These are phyloP conservation scores for Manis javanica DNA, from an alignment of 2,797 vertebrate genomes.

Conservation along the genomic window DNA sequence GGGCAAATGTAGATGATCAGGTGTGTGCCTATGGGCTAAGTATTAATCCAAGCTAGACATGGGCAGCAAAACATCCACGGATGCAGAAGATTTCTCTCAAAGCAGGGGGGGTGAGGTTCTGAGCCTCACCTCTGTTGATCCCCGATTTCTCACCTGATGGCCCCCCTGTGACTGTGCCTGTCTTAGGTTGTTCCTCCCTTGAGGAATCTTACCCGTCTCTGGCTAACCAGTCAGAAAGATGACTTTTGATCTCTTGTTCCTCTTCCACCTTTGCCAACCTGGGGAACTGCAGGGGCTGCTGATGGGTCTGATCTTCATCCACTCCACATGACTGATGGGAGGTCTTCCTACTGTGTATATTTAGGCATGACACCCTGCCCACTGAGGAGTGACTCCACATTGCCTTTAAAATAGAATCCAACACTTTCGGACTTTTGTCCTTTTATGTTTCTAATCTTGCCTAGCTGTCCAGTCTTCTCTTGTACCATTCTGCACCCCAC, in stretches of 20 bases:
- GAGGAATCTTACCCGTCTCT: too few relatives aligned
- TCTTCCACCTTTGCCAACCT: background rate
- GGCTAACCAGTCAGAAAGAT: too few relatives aligned
- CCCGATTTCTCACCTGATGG: too few relatives aligned
- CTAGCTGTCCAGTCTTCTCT: background rate
- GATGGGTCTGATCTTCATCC: background rate
- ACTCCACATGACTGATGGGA: background rate
- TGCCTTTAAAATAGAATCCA: background rate
- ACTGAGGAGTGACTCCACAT: background rate
- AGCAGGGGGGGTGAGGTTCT: too few relatives aligned
- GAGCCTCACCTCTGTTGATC: too few relatives aligned
- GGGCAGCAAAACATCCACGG: too few relatives aligned
- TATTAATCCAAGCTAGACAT: too few relatives aligned
- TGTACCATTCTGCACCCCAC: background rate
- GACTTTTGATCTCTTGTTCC: background rate
- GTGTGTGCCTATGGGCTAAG: too few relatives aligned
- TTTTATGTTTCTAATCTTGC: background rate
- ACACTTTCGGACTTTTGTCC: background rate
- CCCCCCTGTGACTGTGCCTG: too few relatives aligned
- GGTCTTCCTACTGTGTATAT: fast-evolving
- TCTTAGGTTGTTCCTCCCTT: too few relatives aligned
- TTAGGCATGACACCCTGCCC: background rate
- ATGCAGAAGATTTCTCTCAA: too few relatives aligned
- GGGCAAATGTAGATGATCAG: too few relatives aligned
- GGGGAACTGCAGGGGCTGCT: background rate